Conservation (phyloP, 2,113 vertebrate species). For the Leuciscus idus region DNA sequence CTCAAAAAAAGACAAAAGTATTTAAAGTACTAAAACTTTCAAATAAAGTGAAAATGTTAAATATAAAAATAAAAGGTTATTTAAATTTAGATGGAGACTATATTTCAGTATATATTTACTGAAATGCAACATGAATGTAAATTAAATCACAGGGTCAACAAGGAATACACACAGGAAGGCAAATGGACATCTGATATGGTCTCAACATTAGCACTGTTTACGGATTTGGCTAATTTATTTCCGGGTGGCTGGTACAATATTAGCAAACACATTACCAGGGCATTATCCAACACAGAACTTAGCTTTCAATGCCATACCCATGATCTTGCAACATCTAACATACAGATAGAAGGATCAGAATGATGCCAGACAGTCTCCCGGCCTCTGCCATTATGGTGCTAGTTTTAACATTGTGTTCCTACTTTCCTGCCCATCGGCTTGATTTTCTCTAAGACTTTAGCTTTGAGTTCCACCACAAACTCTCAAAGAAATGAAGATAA, state of each 20-base stretch:
- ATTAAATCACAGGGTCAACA: no score
- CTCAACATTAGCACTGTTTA: not conserved
- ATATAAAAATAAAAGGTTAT: not conserved
- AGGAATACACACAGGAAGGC: not conserved
- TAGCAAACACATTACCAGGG: not conserved
- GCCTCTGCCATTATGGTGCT: not conserved
- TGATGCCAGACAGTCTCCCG: not conserved
- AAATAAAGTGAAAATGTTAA: not conserved
- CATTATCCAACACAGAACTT: not conserved
- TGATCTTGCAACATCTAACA: not conserved
- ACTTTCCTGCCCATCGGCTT: not conserved
- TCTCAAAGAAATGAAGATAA: not conserved
- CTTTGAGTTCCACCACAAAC: not conserved
- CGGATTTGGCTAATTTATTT: not conserved
- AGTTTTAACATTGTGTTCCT: not conserved
- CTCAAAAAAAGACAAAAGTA: no score
- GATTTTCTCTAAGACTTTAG: not conserved
- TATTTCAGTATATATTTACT: not conserved
- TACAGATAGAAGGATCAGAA: not conserved
- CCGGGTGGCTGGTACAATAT: not conserved
- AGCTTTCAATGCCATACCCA: not conserved
- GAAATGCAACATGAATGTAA: not conserved
- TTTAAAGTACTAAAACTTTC: not conserved
- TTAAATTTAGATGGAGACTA: not conserved
- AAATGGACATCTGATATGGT: not conserved